A percentile compares a stretch with the other conserved stretches of the same genome.
These are phyloP conservation scores for Vicugna pacos DNA, from an alignment of 2,113 vertebrate species.

Conservation along the genomic window DNA sequence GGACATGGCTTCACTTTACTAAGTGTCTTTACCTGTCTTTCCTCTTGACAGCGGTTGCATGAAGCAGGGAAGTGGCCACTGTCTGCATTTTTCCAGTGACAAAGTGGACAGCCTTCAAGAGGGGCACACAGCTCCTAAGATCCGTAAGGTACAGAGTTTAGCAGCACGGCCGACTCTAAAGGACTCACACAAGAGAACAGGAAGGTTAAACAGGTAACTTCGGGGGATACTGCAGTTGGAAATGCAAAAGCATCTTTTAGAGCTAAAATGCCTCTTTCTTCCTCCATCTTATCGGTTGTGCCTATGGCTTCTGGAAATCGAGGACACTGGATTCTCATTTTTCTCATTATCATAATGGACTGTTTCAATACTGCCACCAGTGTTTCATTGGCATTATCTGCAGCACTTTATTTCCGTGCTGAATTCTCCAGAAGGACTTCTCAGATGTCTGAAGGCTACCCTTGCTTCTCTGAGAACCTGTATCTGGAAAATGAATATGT, in stretches of 20 bases:
- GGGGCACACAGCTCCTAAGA: neutral
- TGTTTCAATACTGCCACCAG: neutral
- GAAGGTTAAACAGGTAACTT: neutral
- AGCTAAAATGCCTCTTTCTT: no score
- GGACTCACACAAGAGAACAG: no score
- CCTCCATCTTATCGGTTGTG: no score
- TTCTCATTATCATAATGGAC: neutral
- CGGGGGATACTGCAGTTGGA: neutral
- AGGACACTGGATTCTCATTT: neutral
- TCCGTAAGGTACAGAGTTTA: no score
- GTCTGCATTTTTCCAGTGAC: neutral
- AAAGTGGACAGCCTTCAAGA: neutral
- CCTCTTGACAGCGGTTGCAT: neutral
- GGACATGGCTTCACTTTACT: neutral
- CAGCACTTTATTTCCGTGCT: accelerated
- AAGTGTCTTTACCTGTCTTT: neutral
- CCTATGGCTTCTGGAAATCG: accelerated
- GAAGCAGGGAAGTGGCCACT: no score
- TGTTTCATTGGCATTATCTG: neutral
- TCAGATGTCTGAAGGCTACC: neutral
- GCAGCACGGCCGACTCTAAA: accelerated
- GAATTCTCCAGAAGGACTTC: neutral
- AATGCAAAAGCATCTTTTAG: neutral
- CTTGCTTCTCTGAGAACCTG: neutral
- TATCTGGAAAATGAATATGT: neutral